Evolutionary conservation across 2,797 vertebrate species (phyloP).

Genomic region (Leptoclinus maculatus): DNA sequence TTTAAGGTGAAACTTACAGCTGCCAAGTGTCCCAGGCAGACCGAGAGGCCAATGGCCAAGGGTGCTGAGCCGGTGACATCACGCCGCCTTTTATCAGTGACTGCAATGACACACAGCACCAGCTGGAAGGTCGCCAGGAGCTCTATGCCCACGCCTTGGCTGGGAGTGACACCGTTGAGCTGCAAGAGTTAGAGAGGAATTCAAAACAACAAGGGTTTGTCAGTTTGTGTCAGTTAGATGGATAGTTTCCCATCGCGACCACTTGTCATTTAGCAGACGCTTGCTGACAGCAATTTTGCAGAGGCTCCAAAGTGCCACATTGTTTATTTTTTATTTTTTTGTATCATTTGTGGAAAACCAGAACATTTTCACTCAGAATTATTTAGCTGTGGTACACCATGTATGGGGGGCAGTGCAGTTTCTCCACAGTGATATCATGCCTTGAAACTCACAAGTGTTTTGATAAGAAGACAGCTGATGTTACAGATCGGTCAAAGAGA

Average conservation of each 20-base stretch:
- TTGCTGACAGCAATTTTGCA: constrained; percentile 50
- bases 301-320: constrained; percentile 7
- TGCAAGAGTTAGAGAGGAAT: constrained; percentile 54
- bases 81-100: constrained; percentile 92
- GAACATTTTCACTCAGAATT: constrained; percentile 1
- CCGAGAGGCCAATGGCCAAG: constrained; percentile 95
- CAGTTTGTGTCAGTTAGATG: constrained; percentile 42
- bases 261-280: constrained; percentile 32
- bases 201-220: constrained; percentile 66
- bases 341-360: constrained; percentile 22
- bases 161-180: constrained; percentile 82
- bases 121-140: constrained; percentile 96
- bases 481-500: constrained; percentile 8
- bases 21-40: constrained; percentile 93
- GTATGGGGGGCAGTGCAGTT: neutral
- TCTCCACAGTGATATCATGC: constrained; percentile 15
- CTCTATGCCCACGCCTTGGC: constrained; percentile 94
- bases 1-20: constrained; percentile 87
- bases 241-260: constrained; percentile 34
- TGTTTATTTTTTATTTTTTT: constrained; percentile 30
- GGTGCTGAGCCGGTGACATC: constrained; percentile 93
- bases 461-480: constrained; percentile 2
- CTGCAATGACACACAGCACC: constrained; percentile 95
- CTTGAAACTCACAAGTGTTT: neutral
- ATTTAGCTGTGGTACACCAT: neutral